Evolutionary conservation across 2,113 vertebrate species (phyloP).

Genomic region (Pteruthius melanotis): DNA sequence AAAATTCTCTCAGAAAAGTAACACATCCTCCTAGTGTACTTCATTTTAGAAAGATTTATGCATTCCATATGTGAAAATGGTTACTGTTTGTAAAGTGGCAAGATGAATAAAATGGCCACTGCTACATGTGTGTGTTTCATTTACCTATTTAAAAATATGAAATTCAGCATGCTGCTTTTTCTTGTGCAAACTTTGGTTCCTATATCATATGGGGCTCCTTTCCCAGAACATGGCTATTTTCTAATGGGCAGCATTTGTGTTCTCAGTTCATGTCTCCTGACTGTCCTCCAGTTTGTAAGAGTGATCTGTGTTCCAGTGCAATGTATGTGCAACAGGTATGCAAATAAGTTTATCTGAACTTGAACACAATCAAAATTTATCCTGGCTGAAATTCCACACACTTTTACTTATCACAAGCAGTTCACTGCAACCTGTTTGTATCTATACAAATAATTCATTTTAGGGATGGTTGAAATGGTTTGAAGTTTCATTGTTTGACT

Average conservation of each 20-base stretch:
- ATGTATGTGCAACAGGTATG: not conserved
- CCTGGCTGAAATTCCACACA: not conserved
- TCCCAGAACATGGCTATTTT: not conserved
- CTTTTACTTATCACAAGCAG: not conserved
- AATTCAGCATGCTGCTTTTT: slow-evolving; percentile 56
- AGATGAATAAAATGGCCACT: slow-evolving; percentile 62
- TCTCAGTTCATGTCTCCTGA: not conserved
- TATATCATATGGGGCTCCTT: not conserved
- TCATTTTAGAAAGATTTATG: slow-evolving; percentile 28
- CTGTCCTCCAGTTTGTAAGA: not conserved
- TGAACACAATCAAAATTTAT: not conserved
- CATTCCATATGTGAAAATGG: slow-evolving; percentile 49
- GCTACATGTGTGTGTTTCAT: slow-evolving; percentile 50
- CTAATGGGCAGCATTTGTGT: not conserved
- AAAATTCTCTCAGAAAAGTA: slow-evolving; percentile 51
- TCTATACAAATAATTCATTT: not conserved
- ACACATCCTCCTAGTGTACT: slow-evolving; percentile 38
- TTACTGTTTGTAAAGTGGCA: slow-evolving; percentile 52
- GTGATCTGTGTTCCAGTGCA: not conserved
- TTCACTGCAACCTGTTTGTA: not conserved
- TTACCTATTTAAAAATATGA: slow-evolving; percentile 48
- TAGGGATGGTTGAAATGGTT: not conserved
- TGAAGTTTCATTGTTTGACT: not conserved
- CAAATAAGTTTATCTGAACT: not conserved
- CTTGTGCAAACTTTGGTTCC: slow-evolving; percentile 66